Evolutionary conservation across 1,140 invertebrate genomes (phyloP).

Genomic region (Pachyrhynchus sulphureomaculatus): DNA sequence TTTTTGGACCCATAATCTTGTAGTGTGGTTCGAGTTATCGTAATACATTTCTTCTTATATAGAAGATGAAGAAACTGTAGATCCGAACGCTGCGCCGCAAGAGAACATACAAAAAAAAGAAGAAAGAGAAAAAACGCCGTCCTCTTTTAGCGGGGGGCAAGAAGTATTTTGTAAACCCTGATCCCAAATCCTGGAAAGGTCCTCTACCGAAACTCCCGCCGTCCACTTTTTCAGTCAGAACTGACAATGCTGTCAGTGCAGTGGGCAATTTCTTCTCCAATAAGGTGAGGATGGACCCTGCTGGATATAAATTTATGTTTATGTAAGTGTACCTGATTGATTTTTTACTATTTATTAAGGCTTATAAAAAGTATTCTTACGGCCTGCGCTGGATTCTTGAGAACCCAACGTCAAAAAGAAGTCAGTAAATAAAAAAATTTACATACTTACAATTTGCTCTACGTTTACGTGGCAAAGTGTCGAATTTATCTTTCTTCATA

Average conservation of each 20-base stretch:
- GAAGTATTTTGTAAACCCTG: constrained; percentile 27
- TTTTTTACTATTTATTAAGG: too few relatives aligned
- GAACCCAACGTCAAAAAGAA: too few relatives aligned
- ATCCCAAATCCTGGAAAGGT: constrained; percentile 20
- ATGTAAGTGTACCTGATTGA: constrained; percentile 40
- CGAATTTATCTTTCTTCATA: too few relatives aligned
- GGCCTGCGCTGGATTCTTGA: too few relatives aligned
- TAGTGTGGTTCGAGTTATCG: too few relatives aligned
- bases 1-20: too few relatives aligned
- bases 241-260: constrained; percentile 28
- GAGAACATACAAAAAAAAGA: constrained; percentile 40
- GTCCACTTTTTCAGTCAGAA: constrained; percentile 31
- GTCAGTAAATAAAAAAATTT: too few relatives aligned
- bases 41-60: too few relatives aligned
- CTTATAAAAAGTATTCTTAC: too few relatives aligned
- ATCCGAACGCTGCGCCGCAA: constrained; percentile 33
- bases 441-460: too few relatives aligned
- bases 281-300: constrained; percentile 32
- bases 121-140: constrained; percentile 48
- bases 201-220: constrained; percentile 35
- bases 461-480: too few relatives aligned
- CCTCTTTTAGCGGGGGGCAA: constrained; percentile 14
- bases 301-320: constrained; percentile 36
- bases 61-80: constrained; percentile 37
- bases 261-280: constrained; percentile 40